Evolutionary conservation across 2,888 invertebrate genomes (phyloP).

Genomic region (Agelastica alni): DNA sequence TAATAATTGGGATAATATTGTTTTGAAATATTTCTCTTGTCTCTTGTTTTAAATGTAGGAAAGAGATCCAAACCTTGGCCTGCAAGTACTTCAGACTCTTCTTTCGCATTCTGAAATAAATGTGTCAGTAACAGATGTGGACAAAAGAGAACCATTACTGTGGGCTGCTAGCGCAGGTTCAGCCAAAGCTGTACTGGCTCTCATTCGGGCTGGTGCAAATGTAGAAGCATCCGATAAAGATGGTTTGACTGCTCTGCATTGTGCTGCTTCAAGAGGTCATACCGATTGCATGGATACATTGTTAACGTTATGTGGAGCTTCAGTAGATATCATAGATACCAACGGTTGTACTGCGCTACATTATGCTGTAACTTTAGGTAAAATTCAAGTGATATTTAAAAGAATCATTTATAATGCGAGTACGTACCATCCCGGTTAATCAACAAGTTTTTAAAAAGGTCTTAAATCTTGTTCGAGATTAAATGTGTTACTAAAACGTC

Average conservation of each 20-base stretch:
- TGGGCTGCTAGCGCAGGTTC: constrained; percentile 99
- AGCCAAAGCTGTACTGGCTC: constrained; percentile 84
- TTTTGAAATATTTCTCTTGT: no score
- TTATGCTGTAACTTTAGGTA: constrained; percentile 86
- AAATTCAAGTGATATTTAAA: no score
- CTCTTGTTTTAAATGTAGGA: constrained; percentile 47
- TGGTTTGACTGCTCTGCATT: constrained; percentile 93
- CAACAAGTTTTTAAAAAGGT: no score
- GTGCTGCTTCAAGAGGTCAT: constrained; percentile 95
- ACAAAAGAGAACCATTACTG: constrained; percentile 89
- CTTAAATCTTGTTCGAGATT: no score
- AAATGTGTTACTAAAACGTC: no score
- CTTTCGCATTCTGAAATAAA: constrained; percentile 76
- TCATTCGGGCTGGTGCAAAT: constrained; percentile 60
- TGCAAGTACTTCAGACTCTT: constrained; percentile 80
- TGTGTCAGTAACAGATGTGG: constrained; percentile 86
- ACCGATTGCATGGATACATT: constrained; percentile 88
- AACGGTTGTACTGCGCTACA: constrained; percentile 96
- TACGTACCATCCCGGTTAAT: no score
- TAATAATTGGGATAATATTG: no score
- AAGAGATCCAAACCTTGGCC: constrained; percentile 64
- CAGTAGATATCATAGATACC: constrained; percentile 86
- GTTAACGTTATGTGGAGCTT: constrained; percentile 84
- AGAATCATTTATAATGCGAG: no score
- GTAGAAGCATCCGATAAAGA: constrained; percentile 62